Evolutionary conservation across 1,140 invertebrate genomes (phyloP).

Genomic region (Brachionus manjavacas): DNA sequence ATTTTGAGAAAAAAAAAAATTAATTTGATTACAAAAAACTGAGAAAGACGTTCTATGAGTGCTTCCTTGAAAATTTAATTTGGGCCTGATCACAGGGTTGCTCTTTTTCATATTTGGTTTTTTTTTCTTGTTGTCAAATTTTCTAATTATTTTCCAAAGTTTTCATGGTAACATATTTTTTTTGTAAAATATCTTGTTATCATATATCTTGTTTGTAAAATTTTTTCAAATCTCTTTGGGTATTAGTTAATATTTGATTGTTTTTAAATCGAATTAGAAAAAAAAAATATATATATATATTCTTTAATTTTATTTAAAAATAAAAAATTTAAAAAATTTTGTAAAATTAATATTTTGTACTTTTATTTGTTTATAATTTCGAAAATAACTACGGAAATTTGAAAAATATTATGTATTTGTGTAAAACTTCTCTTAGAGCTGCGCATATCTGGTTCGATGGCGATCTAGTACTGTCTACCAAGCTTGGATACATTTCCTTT

Average conservation of each 20-base stretch:
- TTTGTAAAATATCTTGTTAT: too few relatives aligned
- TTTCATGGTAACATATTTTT: slow-evolving; percentile 40
- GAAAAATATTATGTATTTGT: slow-evolving; percentile 26
- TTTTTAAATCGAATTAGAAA: neutral
- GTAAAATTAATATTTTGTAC: too few relatives aligned
- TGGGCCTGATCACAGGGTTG: neutral
- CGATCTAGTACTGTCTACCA: slow-evolving; percentile 80
- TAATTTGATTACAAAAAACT: slow-evolving; percentile 19
- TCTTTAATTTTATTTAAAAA: neutral
- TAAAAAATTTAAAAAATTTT: neutral
- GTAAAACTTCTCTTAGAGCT: slow-evolving; percentile 2
- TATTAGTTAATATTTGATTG: neutral
- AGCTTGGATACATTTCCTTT: slow-evolving; percentile 79
- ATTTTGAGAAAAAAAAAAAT: neutral
- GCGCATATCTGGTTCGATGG: slow-evolving; percentile 58
- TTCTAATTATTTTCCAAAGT: slow-evolving; percentile 22
- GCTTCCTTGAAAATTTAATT: neutral
- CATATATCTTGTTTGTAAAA: neutral
- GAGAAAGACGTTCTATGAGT: neutral
- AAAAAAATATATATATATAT: neutral
- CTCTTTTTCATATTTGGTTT: neutral
- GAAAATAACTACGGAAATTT: neutral
- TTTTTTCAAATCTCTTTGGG: slow-evolving; percentile 26
- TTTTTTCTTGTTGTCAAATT: neutral
- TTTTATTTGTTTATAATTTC: too few relatives aligned